Evolutionary conservation across 2,888 invertebrate species (phyloP).

Genomic region (Ditula angustiorana): DNA sequence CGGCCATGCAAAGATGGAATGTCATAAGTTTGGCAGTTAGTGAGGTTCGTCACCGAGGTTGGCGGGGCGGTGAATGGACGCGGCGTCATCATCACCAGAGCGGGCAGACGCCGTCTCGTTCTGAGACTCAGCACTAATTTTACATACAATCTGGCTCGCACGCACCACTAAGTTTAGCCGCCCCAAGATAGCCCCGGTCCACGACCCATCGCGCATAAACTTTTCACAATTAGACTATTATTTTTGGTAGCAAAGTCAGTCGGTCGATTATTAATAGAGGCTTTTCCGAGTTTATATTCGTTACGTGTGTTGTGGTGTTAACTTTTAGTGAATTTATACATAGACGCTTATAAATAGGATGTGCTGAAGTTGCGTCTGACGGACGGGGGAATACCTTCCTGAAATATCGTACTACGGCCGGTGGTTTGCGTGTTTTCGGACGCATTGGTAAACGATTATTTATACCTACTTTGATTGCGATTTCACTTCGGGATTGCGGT

Average conservation of each 20-base stretch:
- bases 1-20: slow-evolving; percentile 75
- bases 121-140: slow-evolving; percentile 79
- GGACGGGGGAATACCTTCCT: slow-evolving; percentile 86
- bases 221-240: slow-evolving; percentile 87
- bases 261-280: slow-evolving; percentile 87
- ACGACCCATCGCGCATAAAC: slow-evolving; percentile 86
- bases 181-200: slow-evolving; percentile 86
- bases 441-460: slow-evolving; percentile 86
- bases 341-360: slow-evolving; percentile 86
- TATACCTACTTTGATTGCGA: slow-evolving; percentile 81
- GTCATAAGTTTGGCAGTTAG: slow-evolving; percentile 83
- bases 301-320: slow-evolving; percentile 86
- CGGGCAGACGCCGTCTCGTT: slow-evolving; percentile 78
- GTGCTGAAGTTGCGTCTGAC: slow-evolving; percentile 85
- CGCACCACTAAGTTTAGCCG: slow-evolving; percentile 86
- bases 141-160: slow-evolving; percentile 80
- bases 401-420: slow-evolving; percentile 85
- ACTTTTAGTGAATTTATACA: slow-evolving; percentile 86
- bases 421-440: slow-evolving; percentile 83
- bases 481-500: slow-evolving; percentile 44
- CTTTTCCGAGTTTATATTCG: slow-evolving; percentile 86
- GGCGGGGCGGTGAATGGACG: slow-evolving; percentile 77
- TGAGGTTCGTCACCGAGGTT: slow-evolving; percentile 62
- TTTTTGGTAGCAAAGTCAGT: slow-evolving; percentile 87
- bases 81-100: slow-evolving; percentile 77